A percentile compares a stretch with the other conserved stretches of the same genome.
These are phyloP conservation scores for Poliocrania exsul DNA, from an alignment of 2,797 vertebrate genomes.

Conservation along the genomic window DNA sequence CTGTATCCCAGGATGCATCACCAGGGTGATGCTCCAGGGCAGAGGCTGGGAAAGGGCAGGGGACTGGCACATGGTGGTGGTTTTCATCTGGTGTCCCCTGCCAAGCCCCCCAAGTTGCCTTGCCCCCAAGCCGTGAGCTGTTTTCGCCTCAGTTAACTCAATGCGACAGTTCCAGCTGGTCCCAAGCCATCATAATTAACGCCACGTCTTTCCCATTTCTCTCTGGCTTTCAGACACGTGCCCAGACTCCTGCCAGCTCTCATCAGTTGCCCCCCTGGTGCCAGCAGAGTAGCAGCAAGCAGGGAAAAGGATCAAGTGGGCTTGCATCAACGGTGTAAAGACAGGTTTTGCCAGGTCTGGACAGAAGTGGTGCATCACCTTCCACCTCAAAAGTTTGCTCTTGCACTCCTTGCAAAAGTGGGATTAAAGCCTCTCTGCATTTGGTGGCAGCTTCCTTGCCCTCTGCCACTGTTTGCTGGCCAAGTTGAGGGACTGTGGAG, in stretches of 20 bases:
- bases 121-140: constrained; percentile 35
- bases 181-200: constrained; percentile 12
- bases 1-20: not conserved
- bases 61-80: not conserved
- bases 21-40: not conserved
- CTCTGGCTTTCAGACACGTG: not conserved
- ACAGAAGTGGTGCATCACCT: fast-evolving
- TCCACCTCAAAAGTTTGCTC: not conserved
- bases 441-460: not conserved
- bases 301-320: not conserved
- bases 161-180: constrained; percentile 64
- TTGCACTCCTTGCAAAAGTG: not conserved
- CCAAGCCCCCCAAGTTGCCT: not conserved
- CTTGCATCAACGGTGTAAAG: not conserved
- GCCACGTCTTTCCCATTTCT: not conserved
- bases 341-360: not conserved
- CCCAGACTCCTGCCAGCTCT: not conserved
- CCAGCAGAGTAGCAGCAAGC: not conserved
- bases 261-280: not conserved
- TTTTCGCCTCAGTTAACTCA: constrained; percentile 73
- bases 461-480: not conserved
- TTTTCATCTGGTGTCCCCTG: not conserved
- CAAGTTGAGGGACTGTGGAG: not conserved
- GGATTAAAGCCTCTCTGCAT: not conserved
- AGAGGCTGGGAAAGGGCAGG: not conserved